Evolutionary conservation across 1,140 invertebrate species (phyloP), one percentile per base, ranked within the genome.

Genomic region (Drosophila paulistorum): DNA sequence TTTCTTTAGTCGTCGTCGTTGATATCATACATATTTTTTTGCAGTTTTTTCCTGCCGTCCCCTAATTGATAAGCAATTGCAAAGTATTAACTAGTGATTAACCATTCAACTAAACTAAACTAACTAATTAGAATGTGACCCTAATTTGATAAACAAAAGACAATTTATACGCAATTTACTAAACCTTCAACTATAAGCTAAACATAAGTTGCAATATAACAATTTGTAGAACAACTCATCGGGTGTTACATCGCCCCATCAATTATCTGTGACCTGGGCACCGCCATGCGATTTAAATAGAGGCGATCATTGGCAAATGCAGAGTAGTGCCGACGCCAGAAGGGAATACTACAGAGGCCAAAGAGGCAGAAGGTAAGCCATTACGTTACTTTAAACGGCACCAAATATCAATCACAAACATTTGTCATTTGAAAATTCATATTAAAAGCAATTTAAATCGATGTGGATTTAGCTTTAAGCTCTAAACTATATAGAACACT

Each of bases 221-320:
- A 68, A 73, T 77, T 74, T 33, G 14, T 77, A 90, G 84, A 81
- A 87, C 75, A 82, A 80, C 76, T 87, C 45, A 23, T 51, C 87
- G 62, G 89, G 89, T 59, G 77, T 90, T 39, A 84, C 89, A 5
- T 90, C 91, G 59, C 91, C 91, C 10, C 91, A 91, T 79, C 91
- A 92, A 74, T 71, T 92, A 42, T 92, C 91, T 51, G 91, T 92
- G 65, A 92, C 91, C 61, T 92, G 91, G 91, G 91, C 91, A 51
- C 85, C 89, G 59, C 85, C 85, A 70, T 91, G 84, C 73, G 86
- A 91, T 54, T 76, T 75, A 73, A 74, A 75, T 83, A 90, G 69
- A 66, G 71, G 69, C 74, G 45, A 51, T 20, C 17, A 51, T 23
- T 85, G 80, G 81, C 85, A 84, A 67, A 89, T 89, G 77, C 84